Conservation (phyloP, 2,113 vertebrate genomes). For the Gobius niger region DNA sequence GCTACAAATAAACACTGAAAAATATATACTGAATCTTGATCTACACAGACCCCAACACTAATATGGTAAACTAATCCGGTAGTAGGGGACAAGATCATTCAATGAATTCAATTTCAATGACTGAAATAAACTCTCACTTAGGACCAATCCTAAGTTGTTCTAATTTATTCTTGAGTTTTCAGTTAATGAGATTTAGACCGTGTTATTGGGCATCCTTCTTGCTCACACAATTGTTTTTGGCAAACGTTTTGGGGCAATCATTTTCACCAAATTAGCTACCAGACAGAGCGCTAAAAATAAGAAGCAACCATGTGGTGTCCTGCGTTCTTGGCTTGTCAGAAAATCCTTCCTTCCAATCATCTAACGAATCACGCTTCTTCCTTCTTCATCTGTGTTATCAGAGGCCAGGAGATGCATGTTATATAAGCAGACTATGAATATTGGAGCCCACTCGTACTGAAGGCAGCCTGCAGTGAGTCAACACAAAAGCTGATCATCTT, state of each 20-base stretch:
- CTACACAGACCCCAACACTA: no score
- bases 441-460: slow-evolving; percentile 49
- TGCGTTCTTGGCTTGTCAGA: slow-evolving; percentile 48
- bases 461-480: slow-evolving; percentile 33
- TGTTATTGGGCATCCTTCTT: neutral
- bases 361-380: slow-evolving; percentile 27
- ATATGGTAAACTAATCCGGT: no score
- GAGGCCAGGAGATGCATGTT: slow-evolving; percentile 29
- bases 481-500: slow-evolving; percentile 32
- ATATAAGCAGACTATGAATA: slow-evolving; percentile 54
- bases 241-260: slow-evolving; percentile 40
- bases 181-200: no score
- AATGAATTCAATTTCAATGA: no score
- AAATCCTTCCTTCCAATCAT: slow-evolving; percentile 1
- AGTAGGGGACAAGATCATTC: no score
- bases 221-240: slow-evolving; percentile 16
- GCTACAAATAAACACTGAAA: no score
- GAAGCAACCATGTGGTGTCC: slow-evolving; percentile 39
- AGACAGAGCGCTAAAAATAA: slow-evolving; percentile 47
- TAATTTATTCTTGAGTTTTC: no score
- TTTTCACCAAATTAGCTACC: slow-evolving; percentile 50
- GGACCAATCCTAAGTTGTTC: no score
- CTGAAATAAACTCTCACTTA: no score
- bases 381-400: slow-evolving; percentile 50
- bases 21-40: no score